Evolutionary conservation across 2,888 invertebrate species (phyloP), one percentile per base, ranked within the genome.

Genomic region (Bugula neritina): DNA sequence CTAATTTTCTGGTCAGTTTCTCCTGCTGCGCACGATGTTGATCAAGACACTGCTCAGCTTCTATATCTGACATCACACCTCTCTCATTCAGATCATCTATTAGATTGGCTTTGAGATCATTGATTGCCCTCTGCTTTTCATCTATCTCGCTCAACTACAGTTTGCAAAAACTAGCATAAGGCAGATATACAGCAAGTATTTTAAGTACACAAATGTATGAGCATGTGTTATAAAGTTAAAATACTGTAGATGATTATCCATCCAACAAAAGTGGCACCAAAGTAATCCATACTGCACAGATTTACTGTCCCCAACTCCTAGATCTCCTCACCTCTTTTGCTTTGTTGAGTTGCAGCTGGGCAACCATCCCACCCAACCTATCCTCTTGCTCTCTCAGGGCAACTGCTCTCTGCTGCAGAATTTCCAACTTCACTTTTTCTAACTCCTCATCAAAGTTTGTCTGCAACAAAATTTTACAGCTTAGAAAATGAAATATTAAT

Each of bases 281-380:
- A 52, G 52, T 10, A 13, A 10, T 52, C 52, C 52, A 52, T 52
- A n/a, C n/a, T n/a, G n/a, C n/a, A n/a, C n/a, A n/a, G n/a, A n/a
- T n/a, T n/a, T n/a, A n/a, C n/a, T n/a, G n/a, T n/a, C n/a, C n/a
- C n/a, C n/a, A n/a, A n/a, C n/a, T n/a, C n/a, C n/a, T n/a, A n/a
- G n/a, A n/a, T n/a, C n/a, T n/a, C n/a, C 71, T 54, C 72, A 83
- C 83, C 81, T 83, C 82, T 75, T 80, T 80, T 27, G 82, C 82
- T 73, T 83, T 83, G 29, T 79, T 77, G 72, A 83, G 74, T 74
- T 83, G 83, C 43, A 83, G 73, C 5, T 78, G 75, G 35, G 82
- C 79, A 52, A 83, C 76, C 75, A 83, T 77, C 13, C 81, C 79
- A 25, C 81, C 82, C 29, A 83, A 75, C 63, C 77, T 74, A 52